A percentile compares a stretch with the other conserved stretches of the same genome.
Evolutionary conservation across 2,797 vertebrate species (phyloP).

Genomic region (Etheostoma perlongum): DNA sequence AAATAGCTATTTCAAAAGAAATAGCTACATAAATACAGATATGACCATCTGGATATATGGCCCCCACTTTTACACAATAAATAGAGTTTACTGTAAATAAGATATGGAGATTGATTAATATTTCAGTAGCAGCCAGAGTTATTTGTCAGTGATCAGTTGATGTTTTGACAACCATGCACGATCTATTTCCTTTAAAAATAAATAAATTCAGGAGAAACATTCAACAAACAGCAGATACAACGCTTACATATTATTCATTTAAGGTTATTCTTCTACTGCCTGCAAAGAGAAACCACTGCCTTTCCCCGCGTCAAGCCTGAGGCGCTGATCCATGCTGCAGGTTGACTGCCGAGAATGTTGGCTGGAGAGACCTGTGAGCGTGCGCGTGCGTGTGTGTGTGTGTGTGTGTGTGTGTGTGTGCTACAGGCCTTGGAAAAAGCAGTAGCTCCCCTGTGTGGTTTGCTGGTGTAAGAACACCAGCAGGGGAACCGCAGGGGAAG

Average conservation of each 20-base stretch:
- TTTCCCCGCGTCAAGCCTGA: conserved; percentile 24
- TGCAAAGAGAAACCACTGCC: conserved; percentile 32
- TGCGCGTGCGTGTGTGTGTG: conserved; percentile 19
- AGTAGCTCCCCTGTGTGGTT: conserved; percentile 93
- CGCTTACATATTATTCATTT: background rate
- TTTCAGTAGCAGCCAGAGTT: background rate
- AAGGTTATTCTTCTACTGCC: conserved; percentile 17
- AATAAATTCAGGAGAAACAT: background rate
- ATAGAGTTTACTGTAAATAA: background rate
- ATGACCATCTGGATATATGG: background rate
- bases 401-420: conserved; percentile 16
- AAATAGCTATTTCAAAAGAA: background rate
- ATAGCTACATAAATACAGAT: background rate
- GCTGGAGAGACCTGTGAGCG: conserved; percentile 23
- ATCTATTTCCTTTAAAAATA: conserved; percentile 4
- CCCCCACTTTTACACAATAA: background rate
- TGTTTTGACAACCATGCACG: conserved; percentile 3
- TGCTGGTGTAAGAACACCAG: conserved; percentile 80
- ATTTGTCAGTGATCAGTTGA: conserved; percentile 5
- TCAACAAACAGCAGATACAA: background rate
- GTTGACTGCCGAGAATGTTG: conserved; percentile 47
- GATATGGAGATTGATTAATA: background rate
- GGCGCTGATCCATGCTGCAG: conserved; percentile 42
- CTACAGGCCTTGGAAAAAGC: conserved; percentile 83
- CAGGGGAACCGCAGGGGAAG: conserved; percentile 62